phyloP scores from a whole-genome alignment of 2,888 invertebrate species.

The Anthophora plumipes region DNA sequence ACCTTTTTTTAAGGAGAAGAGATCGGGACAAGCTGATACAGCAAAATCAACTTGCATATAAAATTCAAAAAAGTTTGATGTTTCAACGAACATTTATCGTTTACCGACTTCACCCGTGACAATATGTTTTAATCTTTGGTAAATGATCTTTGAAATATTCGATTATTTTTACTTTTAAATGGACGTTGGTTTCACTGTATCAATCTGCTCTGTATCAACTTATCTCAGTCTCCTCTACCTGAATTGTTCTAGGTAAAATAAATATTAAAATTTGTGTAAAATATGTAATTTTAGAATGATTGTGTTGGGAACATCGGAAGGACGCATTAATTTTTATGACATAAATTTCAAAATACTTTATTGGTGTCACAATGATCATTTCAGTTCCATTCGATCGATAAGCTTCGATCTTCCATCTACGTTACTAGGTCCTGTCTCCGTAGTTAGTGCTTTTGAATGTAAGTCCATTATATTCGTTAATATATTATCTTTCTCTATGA shows the following conservation, averaged over 20 bases:
- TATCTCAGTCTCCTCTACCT: no score
- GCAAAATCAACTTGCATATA: no score
- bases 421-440: constrained; percentile 41
- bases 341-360: constrained; percentile 86
- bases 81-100: no score
- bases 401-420: constrained; percentile 85
- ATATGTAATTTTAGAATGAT: constrained; percentile 83
- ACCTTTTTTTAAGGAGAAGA: not conserved
- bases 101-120: no score
- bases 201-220: no score
- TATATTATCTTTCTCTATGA: not conserved
- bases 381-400: constrained; percentile 85
- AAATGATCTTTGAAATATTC: no score
- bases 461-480: constrained; percentile 3
- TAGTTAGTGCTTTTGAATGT: constrained; percentile 44
- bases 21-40: no score
- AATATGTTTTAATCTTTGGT: no score
- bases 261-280: not conserved
- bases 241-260: not conserved
- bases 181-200: no score
- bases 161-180: no score
- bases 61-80: no score
- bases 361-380: constrained; percentile 86
- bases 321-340: constrained; percentile 87
- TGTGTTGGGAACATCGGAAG: constrained; percentile 86